Base-by-base conservation (phyloP, 2,888 invertebrate genomes). In the Mactromeris polynyma region DNA sequence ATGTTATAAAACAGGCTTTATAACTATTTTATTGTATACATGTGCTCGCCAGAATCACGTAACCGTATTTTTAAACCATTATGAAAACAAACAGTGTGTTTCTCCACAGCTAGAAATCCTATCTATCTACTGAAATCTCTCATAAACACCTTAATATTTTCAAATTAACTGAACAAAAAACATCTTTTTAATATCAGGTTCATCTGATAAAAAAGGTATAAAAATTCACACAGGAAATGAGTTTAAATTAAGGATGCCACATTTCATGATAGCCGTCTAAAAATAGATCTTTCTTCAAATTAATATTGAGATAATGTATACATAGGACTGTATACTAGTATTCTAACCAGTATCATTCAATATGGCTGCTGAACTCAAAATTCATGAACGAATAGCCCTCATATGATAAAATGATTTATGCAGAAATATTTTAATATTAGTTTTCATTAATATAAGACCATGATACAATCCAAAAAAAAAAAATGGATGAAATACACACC, bases 151-250 rank as follows among this genome's bases (percentile, higher is more conserved):
- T 83, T 73, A n/a, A 69, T 17, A 51, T 46, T 33, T 83, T 77
- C 77, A 46, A 40, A 84, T 84, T 54, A 84, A 84, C 77, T 33
- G n/a, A 77, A 78, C 38, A 51, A 78, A 82, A 40, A 84, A 84
- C 81, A 77, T 73, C 54, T 40, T 38, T 64, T 46, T 78, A 54
- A 46, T 73, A 46, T 40, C 31, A 40, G 40, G 40, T n/a, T 78
- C 69, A 36, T 36, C 54, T 26, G 73, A 77, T 84, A 78, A 78
- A 78, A 84, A 3, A n/a, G n/a, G 36, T 54, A 38, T 40, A 77
- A 77, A 78, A 54, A 69, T 26, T 38, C n/a, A 40, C 78, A 79
- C 87, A 79, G 87, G 87, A 87, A 87, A 87, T 87, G 79, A 78
- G 64, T 54, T 78, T 21, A 79, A 83, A 87, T 87, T 87, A 87